Evolutionary conservation across 2,888 invertebrate genomes (phyloP), one percentile per base, ranked within the genome.

Genomic region (Scaptomyza parva): DNA sequence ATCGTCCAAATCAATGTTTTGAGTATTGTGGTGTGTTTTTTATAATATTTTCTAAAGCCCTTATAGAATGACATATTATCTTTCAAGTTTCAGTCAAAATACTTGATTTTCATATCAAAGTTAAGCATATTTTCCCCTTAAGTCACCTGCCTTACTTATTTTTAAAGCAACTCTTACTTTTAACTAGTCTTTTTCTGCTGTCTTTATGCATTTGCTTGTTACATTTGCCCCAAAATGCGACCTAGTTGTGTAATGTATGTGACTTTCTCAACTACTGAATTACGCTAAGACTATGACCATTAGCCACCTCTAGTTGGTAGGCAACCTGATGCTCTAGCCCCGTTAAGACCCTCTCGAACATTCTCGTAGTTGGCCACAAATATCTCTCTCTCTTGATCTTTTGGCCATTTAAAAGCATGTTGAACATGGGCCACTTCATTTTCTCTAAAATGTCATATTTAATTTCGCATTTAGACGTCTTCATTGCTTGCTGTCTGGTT

Each of bases 381-480:
- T 62, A 14, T 28, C 30, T 47, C 35, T 14, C 51, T 60, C 43
- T 60, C 61, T 67, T 61, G 44, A 71, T 71, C 73, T 71, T 17
- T 37, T 72, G 67, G 67, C 33, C 61, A 71, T 72, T 71, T 61
- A 71, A 67, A 69, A 67, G 52, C 68, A 66, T 81, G 82, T 81
- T 78, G 65, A 66, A 70, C 69, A 66, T 68, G 61, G 54, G 57
- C 57, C 67, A 68, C 70, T 70, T 84, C 76, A 82, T 85, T 84
- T 37, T 78, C 73, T 70, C 66, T 74, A 85, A 85, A 81, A 78
- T 78, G 76, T 76, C 82, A 76, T 81, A 81, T 78, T 81, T 85
- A 85, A 82, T 85, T 81, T 85, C 81, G 76, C 82, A 85, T 81
- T 81, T 81, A 85, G 82, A 81, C 76, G 82, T 85, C 85, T 85